Percentiles rank a stretch among this genome's conserved stretches.
Conservation (phyloP, 2,888 invertebrate genomes). For the Apotomis turbidana region DNA sequence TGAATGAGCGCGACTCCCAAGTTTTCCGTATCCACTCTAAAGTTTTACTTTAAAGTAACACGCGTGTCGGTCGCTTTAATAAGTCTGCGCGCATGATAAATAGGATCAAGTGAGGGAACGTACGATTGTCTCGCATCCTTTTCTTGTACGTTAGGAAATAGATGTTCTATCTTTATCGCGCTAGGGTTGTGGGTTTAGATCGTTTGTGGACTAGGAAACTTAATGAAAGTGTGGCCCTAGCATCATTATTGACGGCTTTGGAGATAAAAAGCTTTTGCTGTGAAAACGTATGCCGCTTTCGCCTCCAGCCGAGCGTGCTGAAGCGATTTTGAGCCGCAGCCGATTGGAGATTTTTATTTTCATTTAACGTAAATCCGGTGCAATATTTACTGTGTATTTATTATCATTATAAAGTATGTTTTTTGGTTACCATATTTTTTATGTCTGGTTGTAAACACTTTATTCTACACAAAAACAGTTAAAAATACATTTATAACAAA, state of each 20-base stretch:
- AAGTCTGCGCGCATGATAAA: slow-evolving; percentile 77
- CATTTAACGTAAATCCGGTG: slow-evolving; percentile 42
- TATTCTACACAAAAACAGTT: too few relatives aligned
- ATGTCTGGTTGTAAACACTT: too few relatives aligned
- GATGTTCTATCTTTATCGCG: slow-evolving; percentile 23
- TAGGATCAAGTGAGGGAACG: slow-evolving; percentile 74
- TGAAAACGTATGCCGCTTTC: slow-evolving; percentile 73
- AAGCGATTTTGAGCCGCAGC: slow-evolving; percentile 47
- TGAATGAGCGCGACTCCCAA: slow-evolving; percentile 55
- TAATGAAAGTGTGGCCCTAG: slow-evolving; percentile 75
- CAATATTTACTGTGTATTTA: slow-evolving; percentile 8
- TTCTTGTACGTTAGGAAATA: slow-evolving; percentile 16
- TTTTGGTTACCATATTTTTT: too few relatives aligned
- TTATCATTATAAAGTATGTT: neutral
- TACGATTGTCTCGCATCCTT: slow-evolving; percentile 44
- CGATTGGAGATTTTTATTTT: slow-evolving; percentile 50
- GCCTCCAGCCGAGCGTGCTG: slow-evolving; percentile 59
- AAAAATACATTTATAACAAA: too few relatives aligned
- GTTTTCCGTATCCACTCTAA: slow-evolving; percentile 63
- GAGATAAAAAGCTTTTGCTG: slow-evolving; percentile 72
- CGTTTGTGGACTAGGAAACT: slow-evolving; percentile 69
- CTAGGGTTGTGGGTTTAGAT: slow-evolving; percentile 63
- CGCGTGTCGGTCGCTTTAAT: slow-evolving; percentile 79
- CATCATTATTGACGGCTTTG: slow-evolving; percentile 78
- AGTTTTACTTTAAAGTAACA: slow-evolving; percentile 68